Evolutionary conservation across 1,140 invertebrate genomes (phyloP).

Genomic region (Neuroterus valhalla): DNA sequence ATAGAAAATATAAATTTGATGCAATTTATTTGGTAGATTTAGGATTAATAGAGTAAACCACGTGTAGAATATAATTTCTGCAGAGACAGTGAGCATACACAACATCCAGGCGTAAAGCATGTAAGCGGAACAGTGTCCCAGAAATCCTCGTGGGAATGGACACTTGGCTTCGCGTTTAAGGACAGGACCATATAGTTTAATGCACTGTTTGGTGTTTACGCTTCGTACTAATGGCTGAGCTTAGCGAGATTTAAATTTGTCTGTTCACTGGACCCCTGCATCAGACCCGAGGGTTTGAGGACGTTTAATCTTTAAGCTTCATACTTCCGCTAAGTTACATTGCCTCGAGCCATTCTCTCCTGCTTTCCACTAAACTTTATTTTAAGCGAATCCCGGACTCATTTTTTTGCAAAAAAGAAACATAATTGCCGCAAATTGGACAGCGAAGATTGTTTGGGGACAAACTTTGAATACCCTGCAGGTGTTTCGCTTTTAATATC

Average conservation of each 20-base stretch:
- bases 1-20: not conserved
- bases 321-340: slow-evolving; percentile 63
- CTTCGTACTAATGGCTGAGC: slow-evolving; percentile 71
- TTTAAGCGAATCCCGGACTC: slow-evolving; percentile 31
- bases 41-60: slow-evolving; percentile 4
- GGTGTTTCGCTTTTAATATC: slow-evolving; percentile 6
- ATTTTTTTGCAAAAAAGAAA: slow-evolving; percentile 8
- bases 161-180: slow-evolving; percentile 71
- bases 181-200: slow-evolving; percentile 64
- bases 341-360: slow-evolving; percentile 53
- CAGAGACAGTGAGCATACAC: slow-evolving; percentile 2
- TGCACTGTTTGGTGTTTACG: slow-evolving; percentile 74
- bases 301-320: slow-evolving; percentile 68
- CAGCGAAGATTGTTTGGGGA: not conserved
- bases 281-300: slow-evolving; percentile 52
- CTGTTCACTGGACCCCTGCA: slow-evolving; percentile 52
- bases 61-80: not conserved
- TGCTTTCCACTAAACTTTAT: slow-evolving; percentile 49
- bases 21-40: not conserved
- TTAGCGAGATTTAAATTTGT: slow-evolving; percentile 75
- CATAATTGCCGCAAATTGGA: slow-evolving; percentile 4
- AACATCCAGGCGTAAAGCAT: slow-evolving; percentile 26
- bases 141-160: slow-evolving; percentile 73
- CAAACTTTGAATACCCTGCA: not conserved
- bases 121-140: slow-evolving; percentile 35